Conservation (phyloP, 2,888 invertebrate genomes). For the Alentia gelatinosa region DNA sequence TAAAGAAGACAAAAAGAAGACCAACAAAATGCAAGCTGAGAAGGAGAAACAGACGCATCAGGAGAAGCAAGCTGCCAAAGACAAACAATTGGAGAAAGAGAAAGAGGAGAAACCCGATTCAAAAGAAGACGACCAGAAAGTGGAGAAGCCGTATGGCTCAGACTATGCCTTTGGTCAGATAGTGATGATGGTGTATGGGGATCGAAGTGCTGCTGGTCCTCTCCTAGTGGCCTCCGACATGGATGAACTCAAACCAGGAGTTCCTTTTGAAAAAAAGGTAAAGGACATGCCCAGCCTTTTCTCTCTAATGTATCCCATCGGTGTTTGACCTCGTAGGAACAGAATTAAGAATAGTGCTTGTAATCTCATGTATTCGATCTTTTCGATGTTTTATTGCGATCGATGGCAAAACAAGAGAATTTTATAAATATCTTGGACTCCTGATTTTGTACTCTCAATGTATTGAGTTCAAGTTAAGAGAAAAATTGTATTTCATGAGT, state of each 20-base stretch:
- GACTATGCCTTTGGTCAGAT: neutral
- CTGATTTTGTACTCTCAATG: too few relatives aligned
- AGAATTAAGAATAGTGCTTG: too few relatives aligned
- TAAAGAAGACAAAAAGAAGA: neutral
- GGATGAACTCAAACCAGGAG: neutral
- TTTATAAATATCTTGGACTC: too few relatives aligned
- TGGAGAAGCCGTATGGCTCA: neutral
- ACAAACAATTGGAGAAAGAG: neutral
- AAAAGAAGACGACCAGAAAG: neutral
- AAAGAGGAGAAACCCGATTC: neutral
- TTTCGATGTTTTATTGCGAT: too few relatives aligned
- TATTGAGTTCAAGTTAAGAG: too few relatives aligned
- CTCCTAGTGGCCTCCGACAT: neutral
- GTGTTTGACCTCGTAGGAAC: too few relatives aligned
- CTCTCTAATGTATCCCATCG: too few relatives aligned
- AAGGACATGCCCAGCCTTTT: too few relatives aligned
- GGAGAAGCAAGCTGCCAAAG: neutral
- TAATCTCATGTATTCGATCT: too few relatives aligned
- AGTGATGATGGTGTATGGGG: neutral
- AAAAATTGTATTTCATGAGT: too few relatives aligned
- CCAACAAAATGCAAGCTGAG: neutral
- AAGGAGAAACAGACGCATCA: neutral
- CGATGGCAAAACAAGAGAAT: too few relatives aligned
- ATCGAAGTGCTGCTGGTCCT: neutral
- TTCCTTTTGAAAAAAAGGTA: neutral